Evolutionary conservation across 2,888 invertebrate genomes (phyloP).

Genomic region (Metacarcinus magister): DNA sequence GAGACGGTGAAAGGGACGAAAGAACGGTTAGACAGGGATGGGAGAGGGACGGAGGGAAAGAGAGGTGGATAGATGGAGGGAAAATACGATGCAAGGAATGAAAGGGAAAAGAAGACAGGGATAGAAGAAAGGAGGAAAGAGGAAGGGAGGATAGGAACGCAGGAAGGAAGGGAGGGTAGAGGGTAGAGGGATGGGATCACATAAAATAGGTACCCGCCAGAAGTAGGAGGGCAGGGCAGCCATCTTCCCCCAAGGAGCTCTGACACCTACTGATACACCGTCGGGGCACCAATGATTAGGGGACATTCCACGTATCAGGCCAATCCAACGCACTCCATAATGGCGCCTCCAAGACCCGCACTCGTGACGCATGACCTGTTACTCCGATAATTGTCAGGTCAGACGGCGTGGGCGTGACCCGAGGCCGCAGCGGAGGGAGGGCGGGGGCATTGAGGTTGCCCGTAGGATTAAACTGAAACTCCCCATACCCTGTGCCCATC

Average conservation of each 20-base stretch:
- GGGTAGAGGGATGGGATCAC: neutral
- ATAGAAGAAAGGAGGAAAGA: neutral
- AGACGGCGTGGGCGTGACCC: constrained; percentile 16
- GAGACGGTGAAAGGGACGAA: neutral
- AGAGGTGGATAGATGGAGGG: too few relatives aligned
- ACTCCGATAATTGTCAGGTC: constrained; percentile 62
- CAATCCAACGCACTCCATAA: constrained; percentile 62
- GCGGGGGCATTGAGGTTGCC: neutral
- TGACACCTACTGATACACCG: constrained; percentile 69
- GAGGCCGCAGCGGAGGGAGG: neutral
- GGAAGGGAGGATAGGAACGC: neutral
- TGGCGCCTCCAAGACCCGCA: constrained; percentile 53
- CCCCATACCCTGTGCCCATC: neutral
- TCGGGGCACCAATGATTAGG: constrained; percentile 67
- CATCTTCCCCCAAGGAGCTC: constrained; percentile 32
- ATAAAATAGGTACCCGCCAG: neutral
- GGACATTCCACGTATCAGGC: constrained; percentile 68
- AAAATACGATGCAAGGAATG: neutral
- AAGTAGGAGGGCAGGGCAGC: constrained; percentile 13
- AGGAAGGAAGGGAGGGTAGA: neutral
- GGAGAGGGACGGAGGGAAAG: too few relatives aligned
- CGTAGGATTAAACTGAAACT: neutral
- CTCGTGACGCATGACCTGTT: constrained; percentile 67
- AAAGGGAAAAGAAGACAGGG: neutral
- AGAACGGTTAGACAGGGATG: too few relatives aligned